A percentile compares a stretch with the other conserved stretches of the same genome.
Evolutionary conservation across 2,888 invertebrate genomes (phyloP).

Genomic region (Caenorhabditis virilis): DNA sequence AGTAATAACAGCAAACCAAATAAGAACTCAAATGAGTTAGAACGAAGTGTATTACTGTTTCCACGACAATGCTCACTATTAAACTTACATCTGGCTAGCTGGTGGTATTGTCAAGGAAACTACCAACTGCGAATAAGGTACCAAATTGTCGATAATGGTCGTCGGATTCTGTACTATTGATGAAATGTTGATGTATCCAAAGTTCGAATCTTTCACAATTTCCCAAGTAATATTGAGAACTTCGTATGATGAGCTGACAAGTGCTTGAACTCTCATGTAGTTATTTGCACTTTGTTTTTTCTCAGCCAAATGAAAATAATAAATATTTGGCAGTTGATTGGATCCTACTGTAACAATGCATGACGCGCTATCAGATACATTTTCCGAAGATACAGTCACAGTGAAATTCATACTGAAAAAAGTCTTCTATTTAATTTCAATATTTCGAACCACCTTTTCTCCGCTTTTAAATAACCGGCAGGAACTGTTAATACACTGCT

Average conservation of each 20-base stretch:
- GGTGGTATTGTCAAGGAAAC: conserved; percentile 52
- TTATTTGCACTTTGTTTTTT: conserved; percentile 35
- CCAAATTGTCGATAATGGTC: conserved; percentile 23
- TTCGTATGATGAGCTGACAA: conserved; percentile 13
- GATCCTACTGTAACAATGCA: conserved; percentile 27
- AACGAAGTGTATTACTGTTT: no score
- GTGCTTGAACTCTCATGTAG: conserved; percentile 37
- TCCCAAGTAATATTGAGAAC: conserved; percentile 32
- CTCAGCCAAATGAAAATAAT: conserved; percentile 16
- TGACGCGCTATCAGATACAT: conserved; percentile 24
- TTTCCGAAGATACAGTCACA: conserved; percentile 13
- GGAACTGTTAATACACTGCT: conserved; percentile 13
- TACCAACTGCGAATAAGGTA: conserved; percentile 17
- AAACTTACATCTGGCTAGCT: conserved; percentile 19
- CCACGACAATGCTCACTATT: no score
- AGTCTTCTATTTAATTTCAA: not conserved
- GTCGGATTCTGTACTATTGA: conserved; percentile 17
- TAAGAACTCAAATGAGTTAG: no score
- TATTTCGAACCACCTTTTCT: no score
- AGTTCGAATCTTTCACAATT: conserved; percentile 20
- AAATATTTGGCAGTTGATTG: conserved; percentile 19
- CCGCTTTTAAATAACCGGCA: conserved; percentile 7
- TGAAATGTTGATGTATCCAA: conserved; percentile 31
- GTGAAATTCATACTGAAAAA: conserved; percentile 29
- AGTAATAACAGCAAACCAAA: no score